phyloP scores from a whole-genome alignment of 2,113 vertebrate species.

The Aythya baeri region DNA sequence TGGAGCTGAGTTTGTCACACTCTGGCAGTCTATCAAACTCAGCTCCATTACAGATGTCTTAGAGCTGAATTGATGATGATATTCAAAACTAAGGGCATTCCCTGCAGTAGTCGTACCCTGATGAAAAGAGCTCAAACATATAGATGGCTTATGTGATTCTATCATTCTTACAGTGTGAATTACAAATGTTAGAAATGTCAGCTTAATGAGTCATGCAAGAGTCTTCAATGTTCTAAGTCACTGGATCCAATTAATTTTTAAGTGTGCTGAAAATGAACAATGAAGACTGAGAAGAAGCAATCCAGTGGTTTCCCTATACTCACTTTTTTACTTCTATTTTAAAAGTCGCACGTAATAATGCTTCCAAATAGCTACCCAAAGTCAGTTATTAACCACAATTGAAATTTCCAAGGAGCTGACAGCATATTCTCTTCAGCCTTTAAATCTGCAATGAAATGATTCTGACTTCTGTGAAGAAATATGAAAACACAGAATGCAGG shows the following conservation, averaged over 20 bases:
- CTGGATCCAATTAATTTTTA: conserved; percentile 73
- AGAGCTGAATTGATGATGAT: conserved; percentile 71
- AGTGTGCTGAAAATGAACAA: conserved; percentile 65
- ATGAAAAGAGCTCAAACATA: conserved; percentile 69
- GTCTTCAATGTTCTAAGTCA: conserved; percentile 68
- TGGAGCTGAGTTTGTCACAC: conserved; percentile 51
- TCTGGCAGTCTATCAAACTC: conserved; percentile 67
- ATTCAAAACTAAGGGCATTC: conserved; percentile 53
- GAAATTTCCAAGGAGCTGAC: not conserved
- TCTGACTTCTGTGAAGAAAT: not conserved
- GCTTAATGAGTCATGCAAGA: conserved; percentile 82
- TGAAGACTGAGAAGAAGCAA: conserved; percentile 27
- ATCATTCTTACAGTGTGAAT: conserved; percentile 67
- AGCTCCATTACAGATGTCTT: conserved; percentile 74
- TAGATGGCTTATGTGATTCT: conserved; percentile 68
- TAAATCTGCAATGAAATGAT: not conserved
- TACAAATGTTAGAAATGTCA: conserved; percentile 76
- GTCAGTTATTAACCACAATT: conserved; percentile 10
- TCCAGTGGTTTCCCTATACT: not conserved
- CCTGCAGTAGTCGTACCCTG: conserved; percentile 12
- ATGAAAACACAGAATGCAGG: not conserved
- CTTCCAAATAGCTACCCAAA: conserved; percentile 41
- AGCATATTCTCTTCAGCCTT: not conserved
- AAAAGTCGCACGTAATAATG: conserved; percentile 29
- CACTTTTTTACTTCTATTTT: conserved; percentile 17